A percentile compares a stretch with the other conserved stretches of the same genome.
Evolutionary conservation across 2,888 invertebrate genomes (phyloP).

Genomic region (Apotomis turbidana): DNA sequence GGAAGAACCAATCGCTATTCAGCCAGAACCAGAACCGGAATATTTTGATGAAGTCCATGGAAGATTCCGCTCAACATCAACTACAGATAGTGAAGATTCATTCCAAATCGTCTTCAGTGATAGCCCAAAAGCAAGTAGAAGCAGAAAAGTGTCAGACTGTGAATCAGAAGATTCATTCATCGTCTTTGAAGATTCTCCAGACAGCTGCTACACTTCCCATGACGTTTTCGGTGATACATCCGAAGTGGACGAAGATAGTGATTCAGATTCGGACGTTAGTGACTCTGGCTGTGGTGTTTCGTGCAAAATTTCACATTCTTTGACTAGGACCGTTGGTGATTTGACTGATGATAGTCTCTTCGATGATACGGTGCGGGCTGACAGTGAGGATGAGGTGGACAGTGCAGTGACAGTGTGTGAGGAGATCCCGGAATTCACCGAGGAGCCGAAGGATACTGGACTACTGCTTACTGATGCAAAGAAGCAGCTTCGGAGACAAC

Average conservation of each 20-base stretch:
- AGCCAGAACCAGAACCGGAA: slow-evolving; percentile 43
- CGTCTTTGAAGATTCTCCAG: slow-evolving; percentile 74
- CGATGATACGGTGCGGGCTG: slow-evolving; percentile 47
- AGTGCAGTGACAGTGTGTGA: slow-evolving; percentile 55
- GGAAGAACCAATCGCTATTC: neutral
- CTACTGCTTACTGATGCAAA: slow-evolving; percentile 60
- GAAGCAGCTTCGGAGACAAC: slow-evolving; percentile 56
- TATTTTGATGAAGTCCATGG: slow-evolving; percentile 74
- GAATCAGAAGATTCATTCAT: slow-evolving; percentile 85
- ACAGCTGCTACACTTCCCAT: slow-evolving; percentile 70
- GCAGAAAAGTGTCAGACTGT: slow-evolving; percentile 72
- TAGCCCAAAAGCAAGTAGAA: slow-evolving; percentile 50
- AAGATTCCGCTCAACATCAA: slow-evolving; percentile 62
- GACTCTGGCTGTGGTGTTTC: slow-evolving; percentile 62
- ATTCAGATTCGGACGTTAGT: slow-evolving; percentile 55
- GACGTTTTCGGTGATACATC: slow-evolving; percentile 68
- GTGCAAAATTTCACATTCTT: slow-evolving; percentile 52
- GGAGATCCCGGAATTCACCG: slow-evolving; percentile 40
- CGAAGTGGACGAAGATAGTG: slow-evolving; percentile 48
- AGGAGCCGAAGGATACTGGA: slow-evolving; percentile 51
- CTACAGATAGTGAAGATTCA: slow-evolving; percentile 70
- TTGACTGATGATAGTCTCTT: slow-evolving; percentile 72
- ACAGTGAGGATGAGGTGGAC: slow-evolving; percentile 68
- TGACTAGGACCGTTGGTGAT: slow-evolving; percentile 70
- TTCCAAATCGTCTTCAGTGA: slow-evolving; percentile 78